These are phyloP conservation scores for Gandaritis pyraliata DNA, from an alignment of 2,888 invertebrate genomes.

Conservation along the genomic window DNA sequence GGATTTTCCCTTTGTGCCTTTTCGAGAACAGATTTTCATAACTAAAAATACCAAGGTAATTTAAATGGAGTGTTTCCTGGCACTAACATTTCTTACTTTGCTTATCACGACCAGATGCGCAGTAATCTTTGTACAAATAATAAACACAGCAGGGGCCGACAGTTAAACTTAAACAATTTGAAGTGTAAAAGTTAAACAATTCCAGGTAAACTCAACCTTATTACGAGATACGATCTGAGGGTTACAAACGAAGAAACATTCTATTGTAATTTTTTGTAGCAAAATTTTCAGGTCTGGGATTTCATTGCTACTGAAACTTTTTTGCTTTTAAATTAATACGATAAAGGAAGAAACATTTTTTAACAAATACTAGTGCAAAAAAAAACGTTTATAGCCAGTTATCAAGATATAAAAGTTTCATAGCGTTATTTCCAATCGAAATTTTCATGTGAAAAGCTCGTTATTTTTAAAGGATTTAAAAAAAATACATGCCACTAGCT, in stretches of 20 bases:
- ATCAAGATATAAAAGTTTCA: too few relatives aligned
- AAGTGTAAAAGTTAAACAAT: conserved; percentile 34
- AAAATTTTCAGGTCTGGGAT: conserved; percentile 45
- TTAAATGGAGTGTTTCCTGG: too few relatives aligned
- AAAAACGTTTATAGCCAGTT: too few relatives aligned
- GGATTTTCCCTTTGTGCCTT: too few relatives aligned
- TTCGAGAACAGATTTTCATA: too few relatives aligned
- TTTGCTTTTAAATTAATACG: neutral
- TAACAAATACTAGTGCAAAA: neutral
- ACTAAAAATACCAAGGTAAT: too few relatives aligned
- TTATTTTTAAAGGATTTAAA: neutral
- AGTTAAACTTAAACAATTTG: conserved; percentile 31
- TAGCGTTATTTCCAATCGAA: too few relatives aligned
- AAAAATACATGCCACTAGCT: neutral
- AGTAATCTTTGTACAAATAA: conserved; percentile 30
- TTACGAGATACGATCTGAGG: conserved; percentile 34
- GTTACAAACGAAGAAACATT: conserved; percentile 42
- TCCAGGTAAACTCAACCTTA: conserved; percentile 34
- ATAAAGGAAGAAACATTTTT: neutral
- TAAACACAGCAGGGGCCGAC: conserved; percentile 23
- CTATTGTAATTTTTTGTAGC: conserved; percentile 49
- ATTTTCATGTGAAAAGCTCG: too few relatives aligned
- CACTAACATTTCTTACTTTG: conserved; percentile 6
- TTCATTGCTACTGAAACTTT: conserved; percentile 51
- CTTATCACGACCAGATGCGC: conserved; percentile 15